Evolutionary conservation across 2,113 vertebrate species (phyloP).

Genomic region (Centropus unirufus): DNA sequence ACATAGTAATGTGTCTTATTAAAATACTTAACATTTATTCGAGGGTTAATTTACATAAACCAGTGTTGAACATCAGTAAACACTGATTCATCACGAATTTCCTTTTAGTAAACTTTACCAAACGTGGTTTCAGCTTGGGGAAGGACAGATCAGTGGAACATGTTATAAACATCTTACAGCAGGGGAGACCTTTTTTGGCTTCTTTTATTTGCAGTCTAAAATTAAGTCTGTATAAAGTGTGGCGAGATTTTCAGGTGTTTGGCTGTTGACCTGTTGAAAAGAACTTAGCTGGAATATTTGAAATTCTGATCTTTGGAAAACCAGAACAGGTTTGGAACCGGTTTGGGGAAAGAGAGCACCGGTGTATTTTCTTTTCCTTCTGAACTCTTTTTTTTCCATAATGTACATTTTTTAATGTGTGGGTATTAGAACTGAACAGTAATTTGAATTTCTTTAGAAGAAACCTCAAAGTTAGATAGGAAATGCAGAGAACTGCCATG

Average conservation of each 20-base stretch:
- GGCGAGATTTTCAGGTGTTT: neutral
- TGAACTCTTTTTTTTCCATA: neutral
- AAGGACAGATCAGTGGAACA: neutral
- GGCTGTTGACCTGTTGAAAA: neutral
- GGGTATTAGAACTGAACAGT: neutral
- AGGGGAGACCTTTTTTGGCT: neutral
- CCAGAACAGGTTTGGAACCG: neutral
- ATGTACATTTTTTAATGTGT: neutral
- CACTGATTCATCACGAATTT: neutral
- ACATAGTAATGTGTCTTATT: constrained; percentile 13
- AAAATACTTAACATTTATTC: constrained; percentile 35
- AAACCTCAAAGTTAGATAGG: neutral
- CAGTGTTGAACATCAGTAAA: neutral
- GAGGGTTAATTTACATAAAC: constrained; percentile 39
- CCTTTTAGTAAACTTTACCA: neutral
- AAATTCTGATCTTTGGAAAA: neutral
- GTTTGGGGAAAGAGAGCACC: neutral
- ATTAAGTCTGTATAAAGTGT: neutral
- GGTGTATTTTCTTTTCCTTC: neutral
- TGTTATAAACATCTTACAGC: neutral
- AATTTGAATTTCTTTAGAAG: neutral
- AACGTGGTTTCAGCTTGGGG: neutral
- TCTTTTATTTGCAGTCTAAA: neutral
- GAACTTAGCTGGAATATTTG: neutral
- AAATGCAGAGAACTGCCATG: neutral